Conservation (phyloP, 1,140 invertebrate species). For the Drosophila eugracilis region DNA sequence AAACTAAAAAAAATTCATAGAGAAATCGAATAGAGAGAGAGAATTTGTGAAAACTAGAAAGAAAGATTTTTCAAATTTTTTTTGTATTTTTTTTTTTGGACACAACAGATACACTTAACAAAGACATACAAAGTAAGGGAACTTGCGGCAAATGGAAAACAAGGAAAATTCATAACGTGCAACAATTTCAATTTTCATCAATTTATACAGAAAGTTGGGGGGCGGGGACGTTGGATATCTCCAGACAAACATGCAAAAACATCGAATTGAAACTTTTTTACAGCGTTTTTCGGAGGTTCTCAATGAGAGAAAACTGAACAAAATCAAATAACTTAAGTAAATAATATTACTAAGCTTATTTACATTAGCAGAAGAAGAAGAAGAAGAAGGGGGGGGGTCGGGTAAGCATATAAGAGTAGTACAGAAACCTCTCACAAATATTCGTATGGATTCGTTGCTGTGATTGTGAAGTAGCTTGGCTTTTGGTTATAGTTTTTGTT, state of each 20-base stretch:
- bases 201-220: conserved; percentile 22
- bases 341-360: conserved; percentile 37
- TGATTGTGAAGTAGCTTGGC: conserved; percentile 77
- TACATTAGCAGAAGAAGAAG: conserved; percentile 46
- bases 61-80: too few species aligned
- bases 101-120: conserved; percentile 58
- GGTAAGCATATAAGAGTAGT: conserved; percentile 68
- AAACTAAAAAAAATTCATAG: conserved; percentile 46
- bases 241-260: conserved; percentile 39
- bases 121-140: conserved; percentile 55
- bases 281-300: conserved; percentile 22
- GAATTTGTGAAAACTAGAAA: conserved; percentile 23
- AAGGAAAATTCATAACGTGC: conserved; percentile 52
- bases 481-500: too few species aligned
- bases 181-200: conserved; percentile 30
- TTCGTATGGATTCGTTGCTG: conserved; percentile 59
- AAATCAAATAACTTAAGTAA: conserved; percentile 14
- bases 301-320: conserved; percentile 14
- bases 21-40: conserved; percentile 29
- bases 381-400: conserved; percentile 13
- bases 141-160: conserved; percentile 43
- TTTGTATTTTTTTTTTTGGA: conserved; percentile 22
- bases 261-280: conserved; percentile 51
- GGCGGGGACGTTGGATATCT: background rate
- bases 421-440: conserved; percentile 80